Evolutionary conservation across 2,797 vertebrate species (phyloP), one percentile per base, ranked within the genome.

Genomic region (Ambastaia sidthimunki): DNA sequence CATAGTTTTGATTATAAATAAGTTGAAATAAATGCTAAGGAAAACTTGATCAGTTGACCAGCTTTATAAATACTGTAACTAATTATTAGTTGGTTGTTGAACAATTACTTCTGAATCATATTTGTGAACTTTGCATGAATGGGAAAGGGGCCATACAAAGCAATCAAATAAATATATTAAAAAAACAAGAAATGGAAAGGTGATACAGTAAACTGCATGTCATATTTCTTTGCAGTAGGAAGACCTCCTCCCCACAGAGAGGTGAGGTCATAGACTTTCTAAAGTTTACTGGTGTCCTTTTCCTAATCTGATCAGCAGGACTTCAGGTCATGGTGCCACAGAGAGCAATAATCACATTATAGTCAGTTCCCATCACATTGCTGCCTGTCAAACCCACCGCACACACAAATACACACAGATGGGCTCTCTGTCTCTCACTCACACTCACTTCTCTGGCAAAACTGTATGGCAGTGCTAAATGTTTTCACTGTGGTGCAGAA

Each of bases 261-360:
- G 65, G 85, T 87, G 85, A 85, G 80, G 81, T 87, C 82, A 81
- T 79, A 77, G 78, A 23, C 76, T 76, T 78, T 69, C 68, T 84
- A 88, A 86, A 85, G 85, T 89, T 85, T 82, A 19, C 72, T 48
- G 85, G 76, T 73, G 78, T 88, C 86, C 82, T 88, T 86, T 76
- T 76, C 60, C 70, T 89, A 87, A 92, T 91, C 87, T 88, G 80
- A 91, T 91, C 85, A 81, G 65, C 31, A 82, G 77, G 82, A 87
- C 81, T 85, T 85, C 76, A 72, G 52, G 84, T 87, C 75, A 81
- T 57, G 83, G 78, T 67, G 55, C 67, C 66, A 69, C 84, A 90
- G 23, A 81, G 74, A 86, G 80, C 60, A 84, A 75, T 87, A 92
- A 89, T 88, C 71, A 81, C 67, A 63, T 72, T 81, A 85, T 34